These are phyloP conservation scores for Callipepla squamata DNA, from an alignment of 2,113 vertebrate species.

Conservation along the genomic window DNA sequence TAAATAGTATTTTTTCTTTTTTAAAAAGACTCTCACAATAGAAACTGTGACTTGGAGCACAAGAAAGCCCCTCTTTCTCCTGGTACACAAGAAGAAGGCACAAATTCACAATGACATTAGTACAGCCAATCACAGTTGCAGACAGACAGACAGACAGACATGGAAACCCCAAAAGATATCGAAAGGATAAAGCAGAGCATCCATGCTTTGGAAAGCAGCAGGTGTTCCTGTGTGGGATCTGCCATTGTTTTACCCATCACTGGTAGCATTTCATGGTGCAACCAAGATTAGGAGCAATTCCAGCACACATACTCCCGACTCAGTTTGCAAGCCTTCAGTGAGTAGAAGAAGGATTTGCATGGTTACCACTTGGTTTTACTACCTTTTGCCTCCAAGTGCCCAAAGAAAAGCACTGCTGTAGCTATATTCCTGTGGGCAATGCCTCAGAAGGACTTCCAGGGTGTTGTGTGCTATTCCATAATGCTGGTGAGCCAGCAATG, in stretches of 20 bases:
- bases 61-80: background rate
- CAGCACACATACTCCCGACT: background rate
- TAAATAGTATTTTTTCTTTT: background rate
- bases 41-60: background rate
- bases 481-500: background rate
- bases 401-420: background rate
- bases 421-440: background rate
- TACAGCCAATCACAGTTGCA: accelerated
- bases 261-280: background rate
- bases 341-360: background rate
- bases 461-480: background rate
- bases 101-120: background rate
- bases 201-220: background rate
- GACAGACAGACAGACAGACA: background rate
- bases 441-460: background rate
- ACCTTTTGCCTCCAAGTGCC: background rate
- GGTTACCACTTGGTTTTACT: background rate
- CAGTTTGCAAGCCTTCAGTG: background rate
- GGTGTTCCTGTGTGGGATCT: background rate
- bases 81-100: background rate
- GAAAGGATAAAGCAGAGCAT: background rate
- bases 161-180: background rate
- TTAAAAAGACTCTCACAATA: background rate
- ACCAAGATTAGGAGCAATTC: background rate
- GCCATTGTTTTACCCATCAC: background rate